Base-by-base conservation (phyloP, 1,140 invertebrate genomes). In the Frieseomelitta varia region DNA sequence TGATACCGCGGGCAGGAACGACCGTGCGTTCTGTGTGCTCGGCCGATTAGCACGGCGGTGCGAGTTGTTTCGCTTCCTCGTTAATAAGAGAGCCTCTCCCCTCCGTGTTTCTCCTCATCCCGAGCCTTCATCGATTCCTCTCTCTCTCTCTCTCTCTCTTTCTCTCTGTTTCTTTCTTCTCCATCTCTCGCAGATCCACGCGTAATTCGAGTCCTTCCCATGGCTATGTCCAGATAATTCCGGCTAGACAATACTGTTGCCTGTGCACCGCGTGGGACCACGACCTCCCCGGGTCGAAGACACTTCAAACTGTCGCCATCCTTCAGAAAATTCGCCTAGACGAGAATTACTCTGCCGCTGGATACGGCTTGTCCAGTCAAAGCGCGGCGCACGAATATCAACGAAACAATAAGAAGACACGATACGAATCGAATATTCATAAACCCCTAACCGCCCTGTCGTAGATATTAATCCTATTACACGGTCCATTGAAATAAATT, bases 11-110 rank as follows among this genome's bases (percentile, higher is more conserved):
- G 76, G 1, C 79, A 53, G 69, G 71, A 88, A 87, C 79, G 88
- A 81, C 86, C 30, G 87, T 39, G 75, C 87, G 87, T 88, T 88
- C 71, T 88, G 88, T 89, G 34, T 94, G 87, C 85, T 85, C 90
- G 90, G 87, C 91, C 92, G 93, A 95, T 95, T 95, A 95, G 93
- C 94, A 90, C 68, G 79, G 75, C 84, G 87, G 93, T 94, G 94
- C 92, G 93, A 95, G 93, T 95, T 95, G 91, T 95, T 94, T 95
- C 94, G 94, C 91, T 94, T 94, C 94, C 94, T 94, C 93, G 94
- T 94, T 95, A 95, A 95, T 94, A 94, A 94, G 92, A 92, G 92
- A 91, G 87, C 83, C 85, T 78, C 84, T n/a, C 88, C 84, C 84
- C 47, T 71, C 47, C 27, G 79, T 82, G 27, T 79, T 82, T 63